phyloP scores from a whole-genome alignment of 2,797 vertebrate genomes.

The Psittacula echo region DNA sequence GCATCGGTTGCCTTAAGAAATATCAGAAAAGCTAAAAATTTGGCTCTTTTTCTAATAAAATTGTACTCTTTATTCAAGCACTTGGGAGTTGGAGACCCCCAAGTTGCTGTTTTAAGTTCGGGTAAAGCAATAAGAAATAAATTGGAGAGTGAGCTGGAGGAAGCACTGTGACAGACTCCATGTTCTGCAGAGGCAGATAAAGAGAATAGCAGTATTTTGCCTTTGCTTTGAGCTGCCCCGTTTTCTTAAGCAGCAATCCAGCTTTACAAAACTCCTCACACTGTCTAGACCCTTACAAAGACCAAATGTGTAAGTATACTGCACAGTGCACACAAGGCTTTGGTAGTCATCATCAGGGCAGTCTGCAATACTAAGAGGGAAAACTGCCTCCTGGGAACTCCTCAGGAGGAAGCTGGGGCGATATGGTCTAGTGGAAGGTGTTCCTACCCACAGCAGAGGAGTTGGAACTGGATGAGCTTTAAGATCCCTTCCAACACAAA shows the following conservation, averaged over 20 bases:
- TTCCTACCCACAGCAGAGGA: neutral
- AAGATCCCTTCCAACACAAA: neutral
- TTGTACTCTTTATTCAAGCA: neutral
- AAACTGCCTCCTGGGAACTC: neutral
- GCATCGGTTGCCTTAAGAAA: neutral
- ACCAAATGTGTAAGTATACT: fast-evolving
- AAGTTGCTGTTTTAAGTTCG: neutral
- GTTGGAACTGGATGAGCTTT: neutral
- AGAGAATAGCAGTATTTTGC: neutral
- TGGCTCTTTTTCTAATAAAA: neutral
- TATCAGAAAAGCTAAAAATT: neutral
- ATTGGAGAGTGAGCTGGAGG: neutral
- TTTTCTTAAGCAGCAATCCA: neutral
- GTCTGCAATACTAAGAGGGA: neutral
- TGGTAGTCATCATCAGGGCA: neutral
- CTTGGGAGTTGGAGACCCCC: neutral
- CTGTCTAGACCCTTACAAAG: neutral
- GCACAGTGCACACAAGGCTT: neutral
- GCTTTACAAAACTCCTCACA: neutral
- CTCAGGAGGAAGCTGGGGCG: neutral
- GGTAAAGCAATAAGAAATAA: neutral
- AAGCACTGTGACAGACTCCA: neutral
- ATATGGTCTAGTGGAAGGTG: neutral
- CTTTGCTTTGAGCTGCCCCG: neutral
- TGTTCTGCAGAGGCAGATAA: neutral